A percentile compares a stretch with the other conserved stretches of the same genome.
Evolutionary conservation across 1,140 invertebrate genomes (phyloP).

Genomic region (Papilio dardanus): DNA sequence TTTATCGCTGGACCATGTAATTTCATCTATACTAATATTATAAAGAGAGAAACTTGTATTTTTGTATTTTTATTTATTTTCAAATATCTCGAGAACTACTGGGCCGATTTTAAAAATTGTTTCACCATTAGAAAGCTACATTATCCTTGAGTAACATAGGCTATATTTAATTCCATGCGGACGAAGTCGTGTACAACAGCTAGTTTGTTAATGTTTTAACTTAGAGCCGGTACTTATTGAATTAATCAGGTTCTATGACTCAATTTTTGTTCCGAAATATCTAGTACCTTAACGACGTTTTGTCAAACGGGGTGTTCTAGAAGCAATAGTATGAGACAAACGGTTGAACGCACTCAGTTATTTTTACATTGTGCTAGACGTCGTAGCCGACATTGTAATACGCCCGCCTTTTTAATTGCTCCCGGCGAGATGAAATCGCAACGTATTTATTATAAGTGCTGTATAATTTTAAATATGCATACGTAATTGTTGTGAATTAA

Average conservation of each 20-base stretch:
- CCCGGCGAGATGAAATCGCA: conserved; percentile 40
- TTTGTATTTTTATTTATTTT: too few species aligned
- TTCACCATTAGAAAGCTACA: too few species aligned
- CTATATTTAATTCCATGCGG: too few species aligned
- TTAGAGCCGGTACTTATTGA: not conserved
- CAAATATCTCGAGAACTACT: too few species aligned
- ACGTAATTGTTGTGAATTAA: conserved; percentile 54
- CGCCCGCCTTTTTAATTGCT: conserved; percentile 37
- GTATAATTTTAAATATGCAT: conserved; percentile 50
- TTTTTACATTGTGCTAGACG: conserved; percentile 26
- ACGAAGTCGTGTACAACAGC: too few species aligned
- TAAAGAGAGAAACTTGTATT: too few species aligned
- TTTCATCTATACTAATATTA: too few species aligned
- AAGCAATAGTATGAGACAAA: not conserved
- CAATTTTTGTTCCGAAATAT: too few species aligned
- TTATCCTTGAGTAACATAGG: too few species aligned
- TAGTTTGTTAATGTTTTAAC: not conserved
- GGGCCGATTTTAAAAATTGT: too few species aligned
- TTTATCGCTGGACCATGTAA: not conserved
- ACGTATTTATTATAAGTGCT: conserved; percentile 39
- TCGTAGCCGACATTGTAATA: conserved; percentile 26
- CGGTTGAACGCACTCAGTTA: conserved; percentile 33
- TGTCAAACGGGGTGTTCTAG: not conserved
- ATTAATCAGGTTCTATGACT: not conserved
- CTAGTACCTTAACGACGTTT: not conserved